These are phyloP conservation scores for Chamaea fasciata DNA, from an alignment of 2,113 vertebrate genomes.

Conservation along the genomic window DNA sequence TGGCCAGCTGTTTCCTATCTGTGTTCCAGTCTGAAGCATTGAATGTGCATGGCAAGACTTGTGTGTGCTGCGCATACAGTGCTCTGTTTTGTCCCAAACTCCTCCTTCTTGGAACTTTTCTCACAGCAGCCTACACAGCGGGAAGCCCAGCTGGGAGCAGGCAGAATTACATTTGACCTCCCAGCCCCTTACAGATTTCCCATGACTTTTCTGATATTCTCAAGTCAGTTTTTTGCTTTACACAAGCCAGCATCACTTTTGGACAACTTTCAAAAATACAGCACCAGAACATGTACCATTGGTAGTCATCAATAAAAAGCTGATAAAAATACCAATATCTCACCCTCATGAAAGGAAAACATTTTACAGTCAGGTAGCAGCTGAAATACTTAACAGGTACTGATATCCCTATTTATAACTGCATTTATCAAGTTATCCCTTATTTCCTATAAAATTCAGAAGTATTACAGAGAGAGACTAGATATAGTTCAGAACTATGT, in stretches of 20 bases:
- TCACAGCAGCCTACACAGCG: neutral
- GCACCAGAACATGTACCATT: too few species aligned
- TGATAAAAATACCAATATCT: neutral
- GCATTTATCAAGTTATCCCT: neutral
- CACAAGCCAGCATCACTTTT: neutral
- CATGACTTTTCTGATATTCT: neutral
- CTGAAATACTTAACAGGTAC: neutral
- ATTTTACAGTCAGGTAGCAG: neutral
- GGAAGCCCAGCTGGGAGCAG: conserved; percentile 28
- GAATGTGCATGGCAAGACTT: neutral
- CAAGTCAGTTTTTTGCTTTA: neutral
- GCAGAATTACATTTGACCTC: conserved; percentile 9
- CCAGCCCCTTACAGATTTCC: neutral
- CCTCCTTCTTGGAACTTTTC: neutral
- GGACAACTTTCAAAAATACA: neutral
- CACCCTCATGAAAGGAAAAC: neutral
- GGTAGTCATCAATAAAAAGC: neutral
- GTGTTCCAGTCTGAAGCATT: neutral
- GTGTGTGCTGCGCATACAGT: neutral
- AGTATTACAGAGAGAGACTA: neutral
- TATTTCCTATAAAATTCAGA: neutral
- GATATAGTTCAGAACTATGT: neutral
- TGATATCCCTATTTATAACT: neutral
- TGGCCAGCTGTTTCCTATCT: neutral
- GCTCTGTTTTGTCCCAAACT: neutral